These are phyloP conservation scores for Brachionus angularis DNA, from an alignment of 1,140 invertebrate genomes.

Conservation along the genomic window DNA sequence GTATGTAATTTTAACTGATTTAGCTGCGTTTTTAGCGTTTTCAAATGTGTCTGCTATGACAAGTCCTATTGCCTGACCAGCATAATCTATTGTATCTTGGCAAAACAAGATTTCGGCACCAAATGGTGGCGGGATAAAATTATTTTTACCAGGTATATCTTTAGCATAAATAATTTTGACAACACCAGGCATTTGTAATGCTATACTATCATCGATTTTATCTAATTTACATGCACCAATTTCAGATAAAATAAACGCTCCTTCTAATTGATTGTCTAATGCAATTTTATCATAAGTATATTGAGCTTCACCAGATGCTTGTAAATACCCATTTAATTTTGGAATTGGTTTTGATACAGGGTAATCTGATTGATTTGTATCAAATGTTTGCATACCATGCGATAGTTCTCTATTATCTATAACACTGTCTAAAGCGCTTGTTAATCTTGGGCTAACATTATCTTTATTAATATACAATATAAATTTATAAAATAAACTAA, in stretches of 20 bases:
- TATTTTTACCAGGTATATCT: conserved; percentile 53
- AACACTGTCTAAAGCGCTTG: conserved; percentile 47
- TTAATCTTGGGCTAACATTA: conserved; percentile 33
- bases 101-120: conserved; percentile 9
- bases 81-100: conserved; percentile 49
- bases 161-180: conserved; percentile 50
- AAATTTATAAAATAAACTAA: conserved; percentile 69
- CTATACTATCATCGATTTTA: conserved; percentile 46
- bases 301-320: conserved; percentile 58
- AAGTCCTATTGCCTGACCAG: conserved; percentile 69
- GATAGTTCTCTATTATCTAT: conserved; percentile 63
- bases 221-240: conserved; percentile 53
- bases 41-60: conserved; percentile 64
- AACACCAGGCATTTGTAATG: conserved; percentile 48
- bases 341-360: conserved; percentile 72
- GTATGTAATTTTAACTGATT: conserved; percentile 66
- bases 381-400: conserved; percentile 68
- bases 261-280: conserved; percentile 55
- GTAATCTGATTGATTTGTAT: conserved; percentile 69
- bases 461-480: neutral
- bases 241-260: conserved; percentile 55
- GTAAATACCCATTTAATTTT: conserved; percentile 70
- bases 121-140: conserved; percentile 43
- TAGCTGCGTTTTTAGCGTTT: conserved; percentile 64
- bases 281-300: conserved; percentile 59